Conservation (phyloP, 2,113 vertebrate genomes). For the Ia io region DNA sequence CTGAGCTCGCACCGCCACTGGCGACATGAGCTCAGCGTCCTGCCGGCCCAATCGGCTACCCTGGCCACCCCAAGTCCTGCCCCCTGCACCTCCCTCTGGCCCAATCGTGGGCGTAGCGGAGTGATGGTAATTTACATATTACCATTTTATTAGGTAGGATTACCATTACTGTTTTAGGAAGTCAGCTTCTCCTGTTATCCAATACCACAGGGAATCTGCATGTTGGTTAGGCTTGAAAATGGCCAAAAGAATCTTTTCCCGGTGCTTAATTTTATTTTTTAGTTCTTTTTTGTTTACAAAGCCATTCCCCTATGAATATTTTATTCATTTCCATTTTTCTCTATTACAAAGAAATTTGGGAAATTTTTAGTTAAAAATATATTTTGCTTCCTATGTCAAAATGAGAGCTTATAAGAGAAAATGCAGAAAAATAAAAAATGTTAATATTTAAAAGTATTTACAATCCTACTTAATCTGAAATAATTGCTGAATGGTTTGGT, state of each 20-base stretch:
- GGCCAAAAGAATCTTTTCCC: background rate
- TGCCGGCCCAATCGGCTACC: no score
- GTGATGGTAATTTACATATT: no score
- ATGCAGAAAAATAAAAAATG: background rate
- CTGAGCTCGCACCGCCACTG: no score
- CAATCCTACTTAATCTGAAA: background rate
- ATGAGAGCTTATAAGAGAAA: conserved; percentile 14
- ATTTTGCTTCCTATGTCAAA: background rate
- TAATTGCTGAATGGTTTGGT: background rate
- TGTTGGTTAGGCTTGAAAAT: background rate
- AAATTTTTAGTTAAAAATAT: background rate
- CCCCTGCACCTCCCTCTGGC: no score
- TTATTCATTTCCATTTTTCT: conserved; percentile 38
- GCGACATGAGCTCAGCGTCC: no score
- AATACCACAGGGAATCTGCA: background rate
- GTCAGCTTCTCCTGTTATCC: background rate
- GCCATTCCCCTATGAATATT: background rate
- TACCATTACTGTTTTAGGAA: background rate
- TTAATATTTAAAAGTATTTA: background rate
- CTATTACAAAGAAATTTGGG: background rate
- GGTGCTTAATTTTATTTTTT: background rate
- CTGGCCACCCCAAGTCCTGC: no score
- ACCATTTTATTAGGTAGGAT: no score
- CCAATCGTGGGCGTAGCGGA: no score
- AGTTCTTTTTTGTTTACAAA: background rate